Conservation (phyloP, 1,140 invertebrate species). For the Chrysoperla carnea region DNA sequence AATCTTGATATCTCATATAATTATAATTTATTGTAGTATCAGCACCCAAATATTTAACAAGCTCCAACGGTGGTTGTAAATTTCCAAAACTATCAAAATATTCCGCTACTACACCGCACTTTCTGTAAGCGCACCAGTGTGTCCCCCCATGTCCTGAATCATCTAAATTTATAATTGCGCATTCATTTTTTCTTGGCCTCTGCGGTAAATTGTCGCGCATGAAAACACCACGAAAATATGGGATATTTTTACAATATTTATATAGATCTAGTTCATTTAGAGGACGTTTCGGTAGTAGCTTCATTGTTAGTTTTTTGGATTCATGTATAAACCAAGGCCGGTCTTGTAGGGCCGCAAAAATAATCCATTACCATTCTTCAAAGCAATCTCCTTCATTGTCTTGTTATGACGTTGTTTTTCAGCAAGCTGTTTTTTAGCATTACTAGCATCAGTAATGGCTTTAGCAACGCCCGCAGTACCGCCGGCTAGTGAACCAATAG, state of each 20-base stretch:
- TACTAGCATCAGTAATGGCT: constrained; percentile 15
- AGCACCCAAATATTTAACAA: constrained; percentile 11
- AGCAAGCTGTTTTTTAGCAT: constrained; percentile 12
- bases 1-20: constrained; percentile 5
- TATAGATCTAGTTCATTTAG: constrained; percentile 12
- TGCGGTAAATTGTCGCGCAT: constrained; percentile 14
- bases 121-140: constrained; percentile 17
- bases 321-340: background rate
- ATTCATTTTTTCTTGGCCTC: constrained; percentile 9
- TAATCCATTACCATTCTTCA: constrained; percentile 13
- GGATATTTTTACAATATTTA: constrained; percentile 8
- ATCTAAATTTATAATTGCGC: constrained; percentile 15
- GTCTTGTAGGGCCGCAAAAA: constrained; percentile 6
- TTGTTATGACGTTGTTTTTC: constrained; percentile 17
- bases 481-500: constrained; percentile 15
- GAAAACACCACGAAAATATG: constrained; percentile 18
- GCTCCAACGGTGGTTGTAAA: constrained; percentile 12
- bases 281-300: constrained; percentile 8
- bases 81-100: constrained; percentile 14
- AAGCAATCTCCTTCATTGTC: constrained; percentile 15
- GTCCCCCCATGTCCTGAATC: constrained; percentile 13
- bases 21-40: constrained; percentile 4
- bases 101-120: constrained; percentile 5
- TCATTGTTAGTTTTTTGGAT: constrained; percentile 10
- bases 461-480: constrained; percentile 16